These are phyloP conservation scores for Epinotia brunnichana DNA, from an alignment of 2,888 invertebrate species.

Conservation along the genomic window DNA sequence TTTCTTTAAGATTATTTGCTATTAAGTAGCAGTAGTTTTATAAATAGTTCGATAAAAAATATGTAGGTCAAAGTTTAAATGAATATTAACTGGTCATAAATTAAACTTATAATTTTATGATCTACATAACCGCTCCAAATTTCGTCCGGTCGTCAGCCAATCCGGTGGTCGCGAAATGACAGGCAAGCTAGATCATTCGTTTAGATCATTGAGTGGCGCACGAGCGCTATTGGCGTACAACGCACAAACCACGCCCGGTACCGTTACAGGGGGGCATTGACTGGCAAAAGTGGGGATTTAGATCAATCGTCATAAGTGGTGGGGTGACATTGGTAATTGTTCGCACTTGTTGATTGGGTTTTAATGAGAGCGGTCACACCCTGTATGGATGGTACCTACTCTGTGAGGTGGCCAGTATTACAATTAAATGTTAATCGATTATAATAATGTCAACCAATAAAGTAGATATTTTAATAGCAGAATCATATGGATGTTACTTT, in stretches of 20 bases:
- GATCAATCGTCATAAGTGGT: conserved; percentile 69
- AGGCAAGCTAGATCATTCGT: conserved; percentile 81
- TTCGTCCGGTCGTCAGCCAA: conserved; percentile 63
- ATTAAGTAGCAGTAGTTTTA: not conserved
- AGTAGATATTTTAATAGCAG: too few species aligned
- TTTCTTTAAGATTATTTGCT: not conserved
- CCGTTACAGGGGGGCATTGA: conserved; percentile 81
- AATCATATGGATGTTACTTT: too few species aligned
- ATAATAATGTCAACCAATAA: not conserved
- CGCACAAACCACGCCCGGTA: conserved; percentile 77
- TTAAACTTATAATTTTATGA: conserved; percentile 57
- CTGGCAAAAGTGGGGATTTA: conserved; percentile 78
- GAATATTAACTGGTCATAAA: conserved; percentile 51
- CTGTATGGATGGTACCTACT: conserved; percentile 5
- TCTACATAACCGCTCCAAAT: conserved; percentile 43
- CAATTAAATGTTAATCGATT: not conserved
- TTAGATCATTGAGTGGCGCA: conserved; percentile 72
- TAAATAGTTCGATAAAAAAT: not conserved
- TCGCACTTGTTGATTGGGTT: conserved; percentile 41
- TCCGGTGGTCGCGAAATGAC: conserved; percentile 79
- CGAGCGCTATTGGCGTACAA: conserved; percentile 78
- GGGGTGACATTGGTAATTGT: conserved; percentile 75
- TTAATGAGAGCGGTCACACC: conserved; percentile 37
- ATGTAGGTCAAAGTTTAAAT: conserved; percentile 63
- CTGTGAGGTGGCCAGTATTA: not conserved